Percentiles rank a stretch among this genome's conserved stretches.
Evolutionary conservation across 2,113 vertebrate genomes (phyloP).

Genomic region (Rhizomys pruinosus): DNA sequence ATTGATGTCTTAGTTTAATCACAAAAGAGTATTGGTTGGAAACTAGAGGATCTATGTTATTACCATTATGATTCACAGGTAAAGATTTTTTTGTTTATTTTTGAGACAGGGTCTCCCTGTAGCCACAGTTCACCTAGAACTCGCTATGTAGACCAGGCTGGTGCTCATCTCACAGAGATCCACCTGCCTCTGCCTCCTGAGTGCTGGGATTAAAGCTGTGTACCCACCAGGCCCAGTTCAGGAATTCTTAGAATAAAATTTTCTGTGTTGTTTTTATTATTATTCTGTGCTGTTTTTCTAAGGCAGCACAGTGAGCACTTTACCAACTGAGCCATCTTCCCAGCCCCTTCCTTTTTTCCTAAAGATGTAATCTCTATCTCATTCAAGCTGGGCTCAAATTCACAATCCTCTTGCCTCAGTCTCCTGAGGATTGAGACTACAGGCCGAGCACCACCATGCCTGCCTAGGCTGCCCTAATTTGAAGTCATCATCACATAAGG

Average conservation of each 20-base stretch:
- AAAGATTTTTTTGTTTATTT: not conserved
- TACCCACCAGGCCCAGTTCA: not conserved
- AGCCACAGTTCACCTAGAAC: no score
- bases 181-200: no score
- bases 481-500: not conserved
- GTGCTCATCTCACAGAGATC: no score
- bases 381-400: not conserved
- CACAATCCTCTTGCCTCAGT: not conserved
- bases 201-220: no score
- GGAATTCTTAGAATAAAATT: constrained; percentile 17
- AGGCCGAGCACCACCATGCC: not conserved
- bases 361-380: not conserved
- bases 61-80: not conserved
- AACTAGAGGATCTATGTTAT: not conserved
- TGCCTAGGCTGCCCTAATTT: not conserved
- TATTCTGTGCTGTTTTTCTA: not conserved
- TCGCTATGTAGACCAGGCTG: no score
- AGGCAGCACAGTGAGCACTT: not conserved
- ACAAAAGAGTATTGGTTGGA: not conserved
- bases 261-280: no score
- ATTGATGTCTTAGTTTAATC: not conserved
- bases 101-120: no score
- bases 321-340: not conserved
- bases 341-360: not conserved
- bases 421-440: not conserved